Percentiles rank a stretch among this genome's conserved stretches.
Evolutionary conservation across 2,113 vertebrate species (phyloP).

Genomic region (Oxyura jamaicensis): DNA sequence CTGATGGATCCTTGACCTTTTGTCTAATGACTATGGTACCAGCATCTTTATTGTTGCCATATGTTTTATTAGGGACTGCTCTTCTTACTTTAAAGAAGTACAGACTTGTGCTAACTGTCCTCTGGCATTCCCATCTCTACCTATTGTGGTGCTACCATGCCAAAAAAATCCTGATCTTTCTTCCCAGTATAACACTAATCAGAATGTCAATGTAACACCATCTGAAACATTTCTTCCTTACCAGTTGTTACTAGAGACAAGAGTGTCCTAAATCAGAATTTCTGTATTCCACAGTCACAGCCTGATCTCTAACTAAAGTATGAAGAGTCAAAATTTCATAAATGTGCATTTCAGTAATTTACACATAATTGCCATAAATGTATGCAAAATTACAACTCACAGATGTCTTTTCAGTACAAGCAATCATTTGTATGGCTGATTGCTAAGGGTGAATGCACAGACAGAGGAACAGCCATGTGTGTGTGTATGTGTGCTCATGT

Average conservation of each 20-base stretch:
- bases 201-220: neutral
- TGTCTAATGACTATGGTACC: neutral
- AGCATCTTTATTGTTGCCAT: neutral
- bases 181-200: neutral
- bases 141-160: neutral
- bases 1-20: conserved; percentile 7
- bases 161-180: neutral
- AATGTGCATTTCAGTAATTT: neutral
- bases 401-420: neutral
- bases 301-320: neutral
- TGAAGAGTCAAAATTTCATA: neutral
- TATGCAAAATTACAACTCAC: neutral
- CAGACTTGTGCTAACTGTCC: neutral
- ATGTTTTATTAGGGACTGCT: neutral
- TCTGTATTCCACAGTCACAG: neutral
- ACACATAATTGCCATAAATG: neutral
- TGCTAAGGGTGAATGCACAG: neutral
- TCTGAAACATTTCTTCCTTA: neutral
- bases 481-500: fast-evolving
- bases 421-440: neutral
- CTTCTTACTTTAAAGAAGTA: neutral
- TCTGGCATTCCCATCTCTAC: neutral
- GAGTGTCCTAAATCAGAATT: neutral
- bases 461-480: neutral
- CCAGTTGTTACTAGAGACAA: neutral